Evolutionary conservation across 2,113 vertebrate species (phyloP), one percentile per base, ranked within the genome.

Genomic region (Paracanthobrama guichenoti): DNA sequence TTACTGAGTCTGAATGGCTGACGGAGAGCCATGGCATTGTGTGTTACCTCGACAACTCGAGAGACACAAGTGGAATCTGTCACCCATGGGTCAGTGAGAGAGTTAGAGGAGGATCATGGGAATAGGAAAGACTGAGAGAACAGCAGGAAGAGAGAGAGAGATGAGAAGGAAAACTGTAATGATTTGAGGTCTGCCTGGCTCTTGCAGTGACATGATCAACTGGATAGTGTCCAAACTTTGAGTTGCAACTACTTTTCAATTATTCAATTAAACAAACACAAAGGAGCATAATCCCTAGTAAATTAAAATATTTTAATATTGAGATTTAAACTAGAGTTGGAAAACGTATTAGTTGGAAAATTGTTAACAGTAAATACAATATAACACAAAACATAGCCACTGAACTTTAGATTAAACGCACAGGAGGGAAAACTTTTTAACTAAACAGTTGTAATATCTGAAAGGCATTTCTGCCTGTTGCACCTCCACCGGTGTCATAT

Each of bases 31-130:
- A 24, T 0, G 18, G 48, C 72, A 81, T 81, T 88, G 84, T 82
- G 62, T 82, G 87, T 85, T 85, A 69, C 87, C 77, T 82, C 26
- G 59, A 82, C 79, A 39, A 85, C 75, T 62, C 55, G 44, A 75
- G 79, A 83, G 81, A 75, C 64, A 62, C 71, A 35, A 78, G 79
- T 66, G 72, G 85, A 85, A 85, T 85, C 79, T 84, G 82, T 84
- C 66, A 86, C 62, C 35, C 46, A 26, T 16, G 50, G 64, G 53
- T 42, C 18, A 77, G 78, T 69, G 81, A 79, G 13, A 84, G 69
- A 24, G 82, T 14, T 57, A 80, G 24, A 53, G 35, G 35, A 69
- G 66, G 66, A 42, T 69, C 66, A 69, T 69, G 66, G 66, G 66
- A 69, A 69, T 46, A n/a, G 7, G 62, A 20, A 60, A 83, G 84